phyloP scores from a whole-genome alignment of 2,113 vertebrate genomes.

The Saimiri boliviensis region DNA sequence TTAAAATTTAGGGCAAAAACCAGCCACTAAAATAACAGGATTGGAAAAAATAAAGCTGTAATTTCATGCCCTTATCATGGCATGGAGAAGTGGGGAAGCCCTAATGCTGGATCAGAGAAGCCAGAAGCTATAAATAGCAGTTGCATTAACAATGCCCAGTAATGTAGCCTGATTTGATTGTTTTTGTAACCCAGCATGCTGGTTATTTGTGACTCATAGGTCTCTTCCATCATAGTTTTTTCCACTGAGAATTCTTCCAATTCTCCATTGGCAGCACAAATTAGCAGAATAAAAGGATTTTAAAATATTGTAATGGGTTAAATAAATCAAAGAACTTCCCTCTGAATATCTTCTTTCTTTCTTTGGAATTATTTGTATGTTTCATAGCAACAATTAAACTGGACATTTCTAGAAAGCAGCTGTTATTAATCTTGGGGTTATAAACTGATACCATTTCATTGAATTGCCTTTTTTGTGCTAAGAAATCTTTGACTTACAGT shows the following conservation, averaged over 20 bases:
- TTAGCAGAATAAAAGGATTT: not conserved
- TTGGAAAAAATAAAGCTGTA: not conserved
- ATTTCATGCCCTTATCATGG: not conserved
- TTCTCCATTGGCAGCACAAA: not conserved
- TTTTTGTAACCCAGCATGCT: not conserved
- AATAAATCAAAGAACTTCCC: not conserved
- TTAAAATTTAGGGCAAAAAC: not conserved
- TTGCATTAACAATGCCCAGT: not conserved
- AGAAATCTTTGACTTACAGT: not conserved
- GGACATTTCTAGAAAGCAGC: conserved; percentile 14
- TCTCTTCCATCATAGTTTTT: not conserved
- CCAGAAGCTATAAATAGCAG: not conserved
- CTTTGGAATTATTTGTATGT: not conserved
- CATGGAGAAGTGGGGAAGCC: too few species aligned
- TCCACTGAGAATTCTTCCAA: not conserved
- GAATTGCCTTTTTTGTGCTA: not conserved
- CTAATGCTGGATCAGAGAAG: not conserved
- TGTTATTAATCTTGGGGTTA: not conserved
- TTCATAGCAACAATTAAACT: not conserved
- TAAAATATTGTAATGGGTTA: not conserved
- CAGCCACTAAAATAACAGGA: not conserved
- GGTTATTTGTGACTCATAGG: not conserved
- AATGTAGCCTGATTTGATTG: not conserved
- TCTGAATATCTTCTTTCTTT: not conserved
- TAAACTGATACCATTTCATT: not conserved